Evolutionary conservation across 2,797 vertebrate species (phyloP).

Genomic region (Euphonia xanthogaster): DNA sequence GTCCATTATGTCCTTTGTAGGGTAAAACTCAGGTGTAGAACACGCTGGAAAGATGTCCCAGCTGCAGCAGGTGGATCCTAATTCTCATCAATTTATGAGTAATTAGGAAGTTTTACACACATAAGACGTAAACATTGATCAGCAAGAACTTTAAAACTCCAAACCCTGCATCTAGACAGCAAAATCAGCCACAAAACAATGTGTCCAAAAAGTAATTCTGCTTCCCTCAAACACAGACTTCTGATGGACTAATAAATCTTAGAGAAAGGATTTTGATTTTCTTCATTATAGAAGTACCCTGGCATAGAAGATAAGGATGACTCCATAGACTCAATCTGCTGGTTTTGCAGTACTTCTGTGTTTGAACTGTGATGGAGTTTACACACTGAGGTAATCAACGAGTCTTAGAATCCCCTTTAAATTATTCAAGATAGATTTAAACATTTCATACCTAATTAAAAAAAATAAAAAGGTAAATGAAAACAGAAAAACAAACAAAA

Average conservation of each 20-base stretch:
- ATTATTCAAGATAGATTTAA: background rate
- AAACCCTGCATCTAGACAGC: background rate
- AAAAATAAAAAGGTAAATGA: background rate
- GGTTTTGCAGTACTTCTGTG: background rate
- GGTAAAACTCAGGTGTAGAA: background rate
- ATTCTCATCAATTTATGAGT: background rate
- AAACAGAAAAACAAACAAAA: background rate
- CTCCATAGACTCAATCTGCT: background rate
- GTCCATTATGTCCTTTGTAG: background rate
- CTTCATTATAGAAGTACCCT: background rate
- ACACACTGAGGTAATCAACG: background rate
- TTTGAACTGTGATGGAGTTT: background rate
- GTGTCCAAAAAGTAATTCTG: rapidly evolving
- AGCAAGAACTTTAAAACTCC: background rate
- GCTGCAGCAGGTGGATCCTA: background rate
- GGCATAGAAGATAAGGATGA: background rate
- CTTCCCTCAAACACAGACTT: background rate
- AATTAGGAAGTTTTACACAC: background rate
- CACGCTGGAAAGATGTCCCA: background rate
- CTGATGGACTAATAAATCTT: background rate
- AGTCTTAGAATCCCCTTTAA: background rate
- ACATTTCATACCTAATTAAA: background rate
- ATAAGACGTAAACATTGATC: background rate
- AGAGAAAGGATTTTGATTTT: background rate
- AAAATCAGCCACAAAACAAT: rapidly evolving